Base-by-base conservation (phyloP, 2,888 invertebrate genomes). In the Ophioninae sp. region DNA sequence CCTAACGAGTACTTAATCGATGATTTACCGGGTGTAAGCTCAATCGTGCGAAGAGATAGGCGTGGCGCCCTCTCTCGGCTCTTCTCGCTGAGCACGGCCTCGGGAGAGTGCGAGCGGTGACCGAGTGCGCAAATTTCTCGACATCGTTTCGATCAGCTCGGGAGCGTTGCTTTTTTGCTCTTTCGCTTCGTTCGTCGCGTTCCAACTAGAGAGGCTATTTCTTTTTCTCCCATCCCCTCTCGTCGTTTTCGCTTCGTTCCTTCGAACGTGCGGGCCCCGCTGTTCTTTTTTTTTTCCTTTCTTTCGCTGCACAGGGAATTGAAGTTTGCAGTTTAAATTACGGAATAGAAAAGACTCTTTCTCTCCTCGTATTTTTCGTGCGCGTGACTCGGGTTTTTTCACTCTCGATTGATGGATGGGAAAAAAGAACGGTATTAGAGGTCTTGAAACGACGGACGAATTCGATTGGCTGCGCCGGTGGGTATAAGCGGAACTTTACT, bases 1-100 rank as follows among this genome's bases (percentile, higher is more conserved):
- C 84, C 88, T 91, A 90, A 90, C 90, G 90, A 90, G 91, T 88
- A 90, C 88, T 90, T 90, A 90, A 90, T 90, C 89, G 90, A 91
- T 90, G 90, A 90, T 90, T 89, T 90, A 90, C 88, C 85, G 87
- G 86, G 84, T 73, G 84, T 85, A 83, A 85, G 88, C 88, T 90
- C 90, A 90, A 90, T 91, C 90, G 90, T 90, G 90, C 91, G 91
- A 88, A 86, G 88, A 90, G 90, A 90, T 90, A 90, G 87, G 44
- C 51, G 51, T 44, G 58, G 67, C 79, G 82, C 80, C 74, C 51
- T 68, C 23, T 76, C 71, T 78, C 79, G 59, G 39, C 58, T 65
- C 61, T 71, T 44, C 69, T 71, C 51, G 30, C 22, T 20, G 56
- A 17, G 56, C 76, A 17, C 13, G 6, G 7, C 51, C 51, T 51